Evolutionary conservation across 1,140 invertebrate genomes (phyloP), one percentile per base, ranked within the genome.

Genomic region (Drosophila lini): DNA sequence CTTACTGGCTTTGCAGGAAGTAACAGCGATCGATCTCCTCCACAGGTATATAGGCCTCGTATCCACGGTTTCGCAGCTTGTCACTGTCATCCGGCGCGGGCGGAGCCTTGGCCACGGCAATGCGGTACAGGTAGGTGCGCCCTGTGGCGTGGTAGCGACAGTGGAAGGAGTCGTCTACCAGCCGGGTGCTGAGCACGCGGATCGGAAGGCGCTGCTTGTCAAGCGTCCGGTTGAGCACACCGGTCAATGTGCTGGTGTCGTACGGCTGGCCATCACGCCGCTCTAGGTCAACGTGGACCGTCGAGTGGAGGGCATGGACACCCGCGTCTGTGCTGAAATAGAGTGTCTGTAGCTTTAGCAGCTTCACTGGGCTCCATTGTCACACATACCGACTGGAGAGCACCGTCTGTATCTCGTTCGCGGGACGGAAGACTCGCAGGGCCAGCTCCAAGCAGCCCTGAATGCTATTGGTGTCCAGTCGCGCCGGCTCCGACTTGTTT

Each of bases 121-220:
- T 93, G 89, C 95, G 94, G 81, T 96, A 96, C 25, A 96, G 82
- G 88, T 96, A 96, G 47, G 94, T 95, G 59, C 96, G 93, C 11
- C 93, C 94, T 40, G 91, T 92, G 41, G 95, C 95, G 76, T 93
- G 92, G 68, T 91, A 93, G 78, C 95, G 94, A 19, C 94, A 94
- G 92, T 94, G 93, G 78, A 96, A 96, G 13, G 93, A 80, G 58
- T 94, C 80, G 5, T 93, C 92, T 1, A 96, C 94, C 64, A 93
- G 92, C 53, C 93, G 82, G 41, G 93, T 94, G 8, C 93, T 93
- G 11, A 94, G 84, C 11, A 96, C 82, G 70, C 94, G 91, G 59
- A 95, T 94, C 19, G 93, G 93, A 55, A 94, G 92, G 2, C 93
- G 80, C 69, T 93, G 93, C 48, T 93, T 93, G 7, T 67, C 63